A percentile compares a stretch with the other conserved stretches of the same genome.
These are phyloP conservation scores for Pteropus rufus DNA, from an alignment of 2,797 vertebrate genomes.

Conservation along the genomic window DNA sequence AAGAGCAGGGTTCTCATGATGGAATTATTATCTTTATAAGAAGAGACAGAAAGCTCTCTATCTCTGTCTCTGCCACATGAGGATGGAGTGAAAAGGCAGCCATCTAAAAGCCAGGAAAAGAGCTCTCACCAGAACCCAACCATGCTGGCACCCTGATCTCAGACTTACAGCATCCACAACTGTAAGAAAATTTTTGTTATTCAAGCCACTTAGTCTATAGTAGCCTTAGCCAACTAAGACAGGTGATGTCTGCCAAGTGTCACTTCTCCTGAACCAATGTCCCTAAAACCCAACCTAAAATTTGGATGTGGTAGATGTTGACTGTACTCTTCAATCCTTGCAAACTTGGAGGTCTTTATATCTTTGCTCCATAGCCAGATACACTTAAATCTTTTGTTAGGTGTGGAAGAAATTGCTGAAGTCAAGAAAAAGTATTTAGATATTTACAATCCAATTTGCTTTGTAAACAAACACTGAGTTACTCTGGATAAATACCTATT, in stretches of 20 bases:
- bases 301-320: not conserved
- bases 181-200: not conserved
- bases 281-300: not conserved
- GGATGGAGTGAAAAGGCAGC: not conserved
- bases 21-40: not conserved
- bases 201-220: not conserved
- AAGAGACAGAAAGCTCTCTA: not conserved
- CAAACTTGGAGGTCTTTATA: not conserved
- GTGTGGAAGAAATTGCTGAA: not conserved
- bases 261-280: not conserved
- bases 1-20: not conserved
- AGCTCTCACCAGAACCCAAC: not conserved
- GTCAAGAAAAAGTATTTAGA: slow-evolving; percentile 23
- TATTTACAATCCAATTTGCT: not conserved
- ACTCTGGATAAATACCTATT: not conserved
- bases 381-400: slow-evolving; percentile 28
- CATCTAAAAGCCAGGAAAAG: not conserved
- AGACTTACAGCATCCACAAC: not conserved
- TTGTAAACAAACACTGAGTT: not conserved
- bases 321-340: not conserved
- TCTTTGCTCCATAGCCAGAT: not conserved
- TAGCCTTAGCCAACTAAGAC: not conserved
- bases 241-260: not conserved
- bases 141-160: not conserved
- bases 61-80: not conserved